Evolutionary conservation across 30 jellyfish, hydroid and myxozoan species (phyloP), one percentile per base, ranked within the genome.

Genomic region (Aurelia sp.): DNA sequence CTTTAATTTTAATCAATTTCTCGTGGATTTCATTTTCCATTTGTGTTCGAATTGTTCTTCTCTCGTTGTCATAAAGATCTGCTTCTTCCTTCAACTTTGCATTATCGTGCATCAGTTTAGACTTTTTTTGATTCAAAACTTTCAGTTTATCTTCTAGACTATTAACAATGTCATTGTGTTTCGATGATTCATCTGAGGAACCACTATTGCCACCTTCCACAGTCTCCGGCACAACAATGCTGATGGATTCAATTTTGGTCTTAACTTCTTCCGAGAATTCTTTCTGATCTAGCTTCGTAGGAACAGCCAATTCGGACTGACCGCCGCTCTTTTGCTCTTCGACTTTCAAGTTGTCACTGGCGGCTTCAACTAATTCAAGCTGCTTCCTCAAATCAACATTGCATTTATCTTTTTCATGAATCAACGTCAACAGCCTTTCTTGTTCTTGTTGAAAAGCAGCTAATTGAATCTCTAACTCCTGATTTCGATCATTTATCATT

Each of bases 361-460:
- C 51, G 60, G 76, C 17, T 38, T 66, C 57, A 3, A 4, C 22
- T 53, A 33, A 17, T 31, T 63, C 76, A 10, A 75, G 16, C 48
- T 74, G 47, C 52, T 58, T 74, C 53, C 86, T 75, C 78, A 75
- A 63, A 17, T 74, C 83, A 47, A 30, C 17, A 55, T 27, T 61
- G 3, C 4, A 30, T 21, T 48, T 66, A 19, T 89, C 97, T 63
- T 89, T 89, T 44, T 89, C 93, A 40, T 89, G 97, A 2, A 89
- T 67, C 71, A 89, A 50, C 12, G 92, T 80, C 64, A 89, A 55
- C 21, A 89, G 81, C 63, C 97, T 64, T 40, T 89, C 97, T 65
- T 89, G 93, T 31, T 89, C 97, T 19, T 81, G 85, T 66, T 89
- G 97, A n/a, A 89, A 80, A 7, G 92, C 97, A 5, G 90, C 93